Percentiles rank a stretch among this genome's conserved stretches.
phyloP scores from a whole-genome alignment of 1,140 invertebrate species.

The Artemia franciscana region DNA sequence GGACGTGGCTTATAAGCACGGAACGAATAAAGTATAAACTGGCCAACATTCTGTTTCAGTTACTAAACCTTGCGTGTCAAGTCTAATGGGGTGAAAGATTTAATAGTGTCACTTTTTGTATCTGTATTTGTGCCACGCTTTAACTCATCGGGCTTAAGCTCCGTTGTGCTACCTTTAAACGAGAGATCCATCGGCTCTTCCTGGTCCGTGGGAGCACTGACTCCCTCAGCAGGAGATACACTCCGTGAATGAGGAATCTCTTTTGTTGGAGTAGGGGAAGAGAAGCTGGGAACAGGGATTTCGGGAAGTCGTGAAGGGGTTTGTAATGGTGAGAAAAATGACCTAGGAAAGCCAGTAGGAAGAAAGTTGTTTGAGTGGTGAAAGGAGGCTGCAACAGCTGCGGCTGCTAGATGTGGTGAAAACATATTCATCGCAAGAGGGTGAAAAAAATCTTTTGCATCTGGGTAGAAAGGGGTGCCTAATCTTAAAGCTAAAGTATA shows the following conservation, averaged over 20 bases:
- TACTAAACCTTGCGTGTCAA: neutral
- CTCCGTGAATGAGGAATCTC: slow-evolving; percentile 10
- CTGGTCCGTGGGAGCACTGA: slow-evolving; percentile 30
- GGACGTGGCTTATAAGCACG: too few relatives aligned
- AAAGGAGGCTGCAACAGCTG: slow-evolving; percentile 18
- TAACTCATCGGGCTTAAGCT: too few relatives aligned
- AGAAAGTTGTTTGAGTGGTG: slow-evolving; percentile 26
- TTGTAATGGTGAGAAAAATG: slow-evolving; percentile 25
- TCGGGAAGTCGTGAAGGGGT: neutral
- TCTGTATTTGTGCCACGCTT: too few relatives aligned
- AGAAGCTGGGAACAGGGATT: slow-evolving; percentile 16
- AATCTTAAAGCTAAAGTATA: slow-evolving; percentile 11
- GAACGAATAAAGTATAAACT: too few relatives aligned
- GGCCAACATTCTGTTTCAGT: too few relatives aligned
- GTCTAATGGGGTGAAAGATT: neutral
- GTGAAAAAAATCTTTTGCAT: slow-evolving; percentile 7
- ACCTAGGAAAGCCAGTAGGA: slow-evolving; percentile 26
- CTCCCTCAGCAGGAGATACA: slow-evolving; percentile 21
- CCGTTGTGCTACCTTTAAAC: slow-evolving; percentile 15
- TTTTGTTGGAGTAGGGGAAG: slow-evolving; percentile 17
- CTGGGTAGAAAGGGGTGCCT: slow-evolving; percentile 6
- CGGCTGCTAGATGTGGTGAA: slow-evolving; percentile 13
- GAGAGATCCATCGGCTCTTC: slow-evolving; percentile 50
- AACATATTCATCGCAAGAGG: slow-evolving; percentile 8
- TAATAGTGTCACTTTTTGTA: too few relatives aligned